Evolutionary conservation across 2,888 invertebrate species (phyloP).

Genomic region (Tenthredo notha): DNA sequence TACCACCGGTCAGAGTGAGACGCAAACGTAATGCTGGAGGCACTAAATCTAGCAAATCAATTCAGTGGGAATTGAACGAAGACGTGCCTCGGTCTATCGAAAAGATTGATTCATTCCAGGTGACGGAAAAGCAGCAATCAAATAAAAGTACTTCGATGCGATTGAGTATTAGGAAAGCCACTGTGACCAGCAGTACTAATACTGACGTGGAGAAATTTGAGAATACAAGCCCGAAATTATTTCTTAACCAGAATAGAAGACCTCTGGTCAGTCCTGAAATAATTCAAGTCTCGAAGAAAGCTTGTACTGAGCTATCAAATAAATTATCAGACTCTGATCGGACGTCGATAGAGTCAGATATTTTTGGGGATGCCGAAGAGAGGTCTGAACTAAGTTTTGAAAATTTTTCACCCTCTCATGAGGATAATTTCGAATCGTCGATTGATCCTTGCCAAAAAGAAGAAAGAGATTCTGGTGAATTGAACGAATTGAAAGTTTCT

Average conservation of each 20-base stretch:
- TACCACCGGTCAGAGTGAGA: conserved; percentile 5
- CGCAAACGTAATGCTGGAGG: conserved; percentile 3
- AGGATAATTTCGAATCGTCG: not conserved
- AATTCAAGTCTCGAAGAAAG: not conserved
- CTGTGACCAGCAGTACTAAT: conserved; percentile 24
- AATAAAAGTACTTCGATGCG: not conserved
- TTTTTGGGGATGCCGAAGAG: not conserved
- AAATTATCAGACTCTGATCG: not conserved
- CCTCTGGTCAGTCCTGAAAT: not conserved
- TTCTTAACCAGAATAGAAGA: not conserved
- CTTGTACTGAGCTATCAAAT: not conserved
- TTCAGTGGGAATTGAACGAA: conserved; percentile 24
- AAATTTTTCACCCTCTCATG: not conserved
- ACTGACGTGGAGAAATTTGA: not conserved
- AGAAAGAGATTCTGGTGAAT: not conserved
- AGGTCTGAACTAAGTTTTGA: not conserved
- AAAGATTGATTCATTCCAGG: conserved; percentile 8
- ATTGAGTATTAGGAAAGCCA: not conserved
- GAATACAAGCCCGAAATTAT: not conserved
- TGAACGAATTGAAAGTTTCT: not conserved
- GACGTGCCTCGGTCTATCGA: not conserved
- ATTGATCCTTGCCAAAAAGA: not conserved
- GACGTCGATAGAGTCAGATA: not conserved
- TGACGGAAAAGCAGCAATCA: conserved; percentile 4
- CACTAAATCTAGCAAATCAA: conserved; percentile 23